Evolutionary conservation across 2,113 vertebrate species (phyloP).

Genomic region (Lepus americanus): DNA sequence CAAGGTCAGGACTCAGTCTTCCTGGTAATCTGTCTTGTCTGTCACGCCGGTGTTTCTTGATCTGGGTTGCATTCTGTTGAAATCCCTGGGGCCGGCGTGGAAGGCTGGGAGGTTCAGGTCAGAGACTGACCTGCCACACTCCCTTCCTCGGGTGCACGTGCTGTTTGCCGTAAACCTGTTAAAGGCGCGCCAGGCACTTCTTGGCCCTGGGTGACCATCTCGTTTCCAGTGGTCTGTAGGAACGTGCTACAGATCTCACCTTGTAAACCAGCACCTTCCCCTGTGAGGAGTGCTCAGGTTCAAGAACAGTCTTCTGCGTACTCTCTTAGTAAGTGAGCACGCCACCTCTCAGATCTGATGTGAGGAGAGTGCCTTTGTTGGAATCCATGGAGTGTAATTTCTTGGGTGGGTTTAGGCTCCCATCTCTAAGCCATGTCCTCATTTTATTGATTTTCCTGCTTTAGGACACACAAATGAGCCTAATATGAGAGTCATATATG

Average conservation of each 20-base stretch:
- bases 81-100: neutral
- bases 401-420: neutral
- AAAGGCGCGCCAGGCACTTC: neutral
- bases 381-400: neutral
- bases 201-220: neutral
- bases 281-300: neutral
- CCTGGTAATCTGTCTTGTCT: neutral
- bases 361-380: neutral
- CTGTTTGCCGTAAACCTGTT: neutral
- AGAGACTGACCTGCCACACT: neutral
- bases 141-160: neutral
- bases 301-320: neutral
- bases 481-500: neutral
- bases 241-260: neutral
- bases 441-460: neutral
- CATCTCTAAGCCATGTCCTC: neutral
- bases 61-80: neutral
- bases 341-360: neutral
- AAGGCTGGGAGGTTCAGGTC: neutral
- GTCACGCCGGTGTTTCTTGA: neutral
- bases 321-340: neutral
- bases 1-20: neutral
- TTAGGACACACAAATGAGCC: neutral
- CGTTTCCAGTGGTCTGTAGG: neutral
- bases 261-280: neutral